Percentiles rank a stretch among this genome's conserved stretches.
These are phyloP conservation scores for Phengaris arion DNA, from an alignment of 2,888 invertebrate species.

Conservation along the genomic window DNA sequence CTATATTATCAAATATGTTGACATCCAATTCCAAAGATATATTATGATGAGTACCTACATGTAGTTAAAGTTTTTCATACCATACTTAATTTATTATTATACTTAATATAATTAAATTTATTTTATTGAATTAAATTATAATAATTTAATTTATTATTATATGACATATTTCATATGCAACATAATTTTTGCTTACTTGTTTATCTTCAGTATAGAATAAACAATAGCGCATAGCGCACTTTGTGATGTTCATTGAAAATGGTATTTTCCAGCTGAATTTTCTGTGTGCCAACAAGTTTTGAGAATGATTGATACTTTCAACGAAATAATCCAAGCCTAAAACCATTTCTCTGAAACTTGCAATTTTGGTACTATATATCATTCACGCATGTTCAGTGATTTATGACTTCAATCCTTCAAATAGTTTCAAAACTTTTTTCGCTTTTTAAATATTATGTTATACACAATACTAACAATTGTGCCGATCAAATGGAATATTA, in stretches of 20 bases:
- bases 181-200: too few relatives aligned
- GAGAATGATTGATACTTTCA: slow-evolving; percentile 11
- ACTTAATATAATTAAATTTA: too few relatives aligned
- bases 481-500: slow-evolving; percentile 78
- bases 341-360: slow-evolving; percentile 49
- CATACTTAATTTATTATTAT: too few relatives aligned
- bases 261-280: slow-evolving; percentile 3
- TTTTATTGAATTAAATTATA: too few relatives aligned
- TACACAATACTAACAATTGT: slow-evolving; percentile 78
- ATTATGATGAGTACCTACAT: too few relatives aligned
- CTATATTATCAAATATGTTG: too few relatives aligned
- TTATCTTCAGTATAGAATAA: slow-evolving; percentile 1
- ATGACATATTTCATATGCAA: too few relatives aligned
- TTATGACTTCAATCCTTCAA: slow-evolving; percentile 65
- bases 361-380: slow-evolving; percentile 53
- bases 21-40: too few relatives aligned
- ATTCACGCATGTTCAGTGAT: slow-evolving; percentile 61
- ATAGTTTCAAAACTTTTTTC: slow-evolving; percentile 47
- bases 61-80: too few relatives aligned
- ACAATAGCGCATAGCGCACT: background rate
- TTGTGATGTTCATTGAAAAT: background rate
- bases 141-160: too few relatives aligned
- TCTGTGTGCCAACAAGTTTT: background rate
- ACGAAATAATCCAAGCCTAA: slow-evolving; percentile 2
- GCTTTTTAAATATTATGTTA: slow-evolving; percentile 71